phyloP scores from a whole-genome alignment of 2,797 vertebrate genomes.

The Melanotaenia pygmaea region DNA sequence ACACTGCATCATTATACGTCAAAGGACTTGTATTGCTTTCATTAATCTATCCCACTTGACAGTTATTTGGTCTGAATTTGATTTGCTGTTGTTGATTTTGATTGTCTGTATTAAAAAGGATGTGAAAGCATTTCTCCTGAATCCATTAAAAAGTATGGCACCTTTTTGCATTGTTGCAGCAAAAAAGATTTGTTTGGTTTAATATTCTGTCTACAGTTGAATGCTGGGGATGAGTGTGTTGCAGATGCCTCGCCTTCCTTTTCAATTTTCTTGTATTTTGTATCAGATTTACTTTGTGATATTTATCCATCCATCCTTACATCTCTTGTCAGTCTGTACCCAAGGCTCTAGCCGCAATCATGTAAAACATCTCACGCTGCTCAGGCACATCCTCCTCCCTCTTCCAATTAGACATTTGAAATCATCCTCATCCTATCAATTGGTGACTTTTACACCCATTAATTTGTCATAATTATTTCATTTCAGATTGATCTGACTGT shows the following conservation, averaged over 20 bases:
- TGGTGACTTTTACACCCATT: constrained; percentile 79
- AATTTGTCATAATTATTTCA: constrained; percentile 81
- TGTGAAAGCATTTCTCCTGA: constrained; percentile 60
- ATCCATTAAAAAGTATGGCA: constrained; percentile 68
- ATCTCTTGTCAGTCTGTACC: constrained; percentile 25
- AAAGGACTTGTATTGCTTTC: constrained; percentile 68
- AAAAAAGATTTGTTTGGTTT: constrained; percentile 61
- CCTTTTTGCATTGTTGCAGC: constrained; percentile 58
- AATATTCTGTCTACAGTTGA: constrained; percentile 53
- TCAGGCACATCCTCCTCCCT: constrained; percentile 37
- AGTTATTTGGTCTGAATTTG: constrained; percentile 71
- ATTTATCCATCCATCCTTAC: constrained; percentile 9
- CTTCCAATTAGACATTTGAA: constrained; percentile 74
- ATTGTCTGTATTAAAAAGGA: constrained; percentile 58
- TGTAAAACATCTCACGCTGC: constrained; percentile 43
- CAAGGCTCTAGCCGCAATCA: constrained; percentile 28
- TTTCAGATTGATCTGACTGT: constrained; percentile 77
- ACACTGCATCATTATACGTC: constrained; percentile 45
- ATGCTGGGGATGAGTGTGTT: constrained; percentile 22
- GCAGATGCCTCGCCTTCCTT: constrained; percentile 7
- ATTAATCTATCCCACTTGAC: constrained; percentile 68
- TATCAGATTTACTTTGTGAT: neutral
- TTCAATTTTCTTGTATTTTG: neutral
- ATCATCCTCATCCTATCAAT: constrained; percentile 71
- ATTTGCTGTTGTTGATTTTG: constrained; percentile 74